Evolutionary conservation across 2,888 invertebrate genomes (phyloP).

Genomic region (Rhingia rostrata): DNA sequence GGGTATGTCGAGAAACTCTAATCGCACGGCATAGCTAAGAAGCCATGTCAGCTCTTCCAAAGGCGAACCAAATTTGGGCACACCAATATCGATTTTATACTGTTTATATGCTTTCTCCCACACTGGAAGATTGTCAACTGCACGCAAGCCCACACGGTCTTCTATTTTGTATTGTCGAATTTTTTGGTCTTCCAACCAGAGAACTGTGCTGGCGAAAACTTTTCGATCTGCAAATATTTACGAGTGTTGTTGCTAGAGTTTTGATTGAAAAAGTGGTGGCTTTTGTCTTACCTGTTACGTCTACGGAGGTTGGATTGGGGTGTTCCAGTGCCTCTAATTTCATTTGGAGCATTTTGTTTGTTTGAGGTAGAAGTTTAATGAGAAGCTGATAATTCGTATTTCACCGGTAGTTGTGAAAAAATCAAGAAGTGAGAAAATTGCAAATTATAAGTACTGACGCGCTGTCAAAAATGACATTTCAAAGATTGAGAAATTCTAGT

Average conservation of each 20-base stretch:
- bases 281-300: conserved; percentile 86
- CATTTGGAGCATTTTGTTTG: conserved; percentile 87
- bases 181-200: conserved; percentile 97
- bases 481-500: not conserved
- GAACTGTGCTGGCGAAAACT: conserved; percentile 90
- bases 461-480: conserved; percentile 3
- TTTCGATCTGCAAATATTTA: conserved; percentile 87
- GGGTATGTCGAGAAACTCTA: conserved; percentile 91
- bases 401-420: not conserved
- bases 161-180: conserved; percentile 94
- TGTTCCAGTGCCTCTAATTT: conserved; percentile 91
- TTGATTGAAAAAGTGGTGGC: conserved; percentile 28
- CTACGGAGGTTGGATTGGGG: conserved; percentile 88
- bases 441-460: not conserved
- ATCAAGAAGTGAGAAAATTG: conserved; percentile 4
- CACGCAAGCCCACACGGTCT: conserved; percentile 89
- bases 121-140: conserved; percentile 85
- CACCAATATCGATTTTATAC: conserved; percentile 90
- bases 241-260: not conserved
- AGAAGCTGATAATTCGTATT: not conserved
- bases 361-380: not conserved
- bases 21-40: conserved; percentile 90
- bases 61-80: conserved; percentile 86
- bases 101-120: conserved; percentile 90
- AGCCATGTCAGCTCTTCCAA: conserved; percentile 93